A percentile compares a stretch with the other conserved stretches of the same genome.
These are phyloP conservation scores for Heliornis fulica DNA, from an alignment of 2,113 vertebrate species.

Conservation along the genomic window DNA sequence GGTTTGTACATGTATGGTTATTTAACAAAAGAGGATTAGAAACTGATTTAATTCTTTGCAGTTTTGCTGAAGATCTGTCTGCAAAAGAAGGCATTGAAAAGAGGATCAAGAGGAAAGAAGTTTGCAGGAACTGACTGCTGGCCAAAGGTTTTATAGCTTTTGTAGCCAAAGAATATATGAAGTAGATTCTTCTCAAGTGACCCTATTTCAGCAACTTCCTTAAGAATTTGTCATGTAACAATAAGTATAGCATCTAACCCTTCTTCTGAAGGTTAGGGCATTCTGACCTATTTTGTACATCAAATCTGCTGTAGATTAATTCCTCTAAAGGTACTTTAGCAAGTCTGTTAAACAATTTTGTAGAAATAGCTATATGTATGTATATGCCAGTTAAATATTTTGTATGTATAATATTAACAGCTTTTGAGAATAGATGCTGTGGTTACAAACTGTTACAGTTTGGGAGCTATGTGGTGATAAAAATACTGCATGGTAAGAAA, in stretches of 20 bases:
- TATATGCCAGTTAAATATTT: not conserved
- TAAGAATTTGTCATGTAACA: slow-evolving; percentile 25
- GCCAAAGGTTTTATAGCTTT: slow-evolving; percentile 61
- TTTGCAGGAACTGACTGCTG: slow-evolving; percentile 67
- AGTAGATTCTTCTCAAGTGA: slow-evolving; percentile 44
- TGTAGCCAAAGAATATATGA: slow-evolving; percentile 54
- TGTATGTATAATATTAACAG: not conserved
- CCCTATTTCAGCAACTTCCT: slow-evolving; percentile 29
- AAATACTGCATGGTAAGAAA: not conserved
- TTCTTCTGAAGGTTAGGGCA: not conserved
- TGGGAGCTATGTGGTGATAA: not conserved
- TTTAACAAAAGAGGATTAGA: slow-evolving; percentile 60
- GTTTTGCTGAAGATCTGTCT: slow-evolving; percentile 67
- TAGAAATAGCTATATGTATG: not conserved
- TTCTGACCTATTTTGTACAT: not conserved
- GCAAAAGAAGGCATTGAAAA: slow-evolving; percentile 68
- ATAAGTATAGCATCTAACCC: not conserved
- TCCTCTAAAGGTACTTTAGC: not conserved
- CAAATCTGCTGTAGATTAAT: not conserved
- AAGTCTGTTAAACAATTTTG: not conserved
- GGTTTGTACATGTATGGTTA: slow-evolving; percentile 27
- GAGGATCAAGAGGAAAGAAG: slow-evolving; percentile 67
- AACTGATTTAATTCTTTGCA: slow-evolving; percentile 70
- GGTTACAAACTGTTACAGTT: not conserved
- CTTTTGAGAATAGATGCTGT: not conserved